Conservation (phyloP, 1,140 invertebrate species). For the Aphelenchoides fujianensis region DNA sequence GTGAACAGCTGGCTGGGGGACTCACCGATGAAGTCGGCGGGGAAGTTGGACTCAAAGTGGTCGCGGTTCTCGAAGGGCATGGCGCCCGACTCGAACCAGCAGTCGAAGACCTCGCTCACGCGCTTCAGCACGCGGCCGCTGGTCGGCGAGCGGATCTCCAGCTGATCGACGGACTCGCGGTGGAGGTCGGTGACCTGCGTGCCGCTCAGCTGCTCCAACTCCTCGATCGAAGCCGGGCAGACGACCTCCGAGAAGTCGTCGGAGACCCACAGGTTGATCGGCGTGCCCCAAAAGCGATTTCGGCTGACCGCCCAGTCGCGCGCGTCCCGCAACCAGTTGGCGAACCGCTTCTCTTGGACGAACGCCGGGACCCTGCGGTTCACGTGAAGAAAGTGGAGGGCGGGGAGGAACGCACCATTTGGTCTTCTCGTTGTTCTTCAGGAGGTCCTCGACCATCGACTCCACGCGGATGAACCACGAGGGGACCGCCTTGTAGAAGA, state of each 20-base stretch:
- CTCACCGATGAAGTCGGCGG: slow-evolving; percentile 99
- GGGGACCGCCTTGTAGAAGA: slow-evolving; percentile 95
- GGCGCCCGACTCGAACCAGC: slow-evolving; percentile 99
- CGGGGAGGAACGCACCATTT: slow-evolving; percentile 76
- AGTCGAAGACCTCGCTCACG: slow-evolving; percentile 94
- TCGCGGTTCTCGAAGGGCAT: slow-evolving; percentile 89
- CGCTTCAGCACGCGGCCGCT: slow-evolving; percentile 79
- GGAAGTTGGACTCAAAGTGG: slow-evolving; percentile 88
- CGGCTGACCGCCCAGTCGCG: slow-evolving; percentile 95
- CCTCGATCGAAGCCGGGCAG: slow-evolving; percentile 87
- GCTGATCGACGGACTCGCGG: slow-evolving; percentile 84
- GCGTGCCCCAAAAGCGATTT: slow-evolving; percentile 98
- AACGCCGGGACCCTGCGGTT: slow-evolving; percentile 83
- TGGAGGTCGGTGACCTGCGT: slow-evolving; percentile 83
- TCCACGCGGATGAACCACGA: slow-evolving; percentile 98
- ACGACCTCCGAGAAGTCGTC: slow-evolving; percentile 87
- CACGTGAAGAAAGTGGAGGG: no score
- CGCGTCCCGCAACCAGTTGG: slow-evolving; percentile 94
- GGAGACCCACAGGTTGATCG: slow-evolving; percentile 95
- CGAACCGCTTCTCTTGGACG: slow-evolving; percentile 96
- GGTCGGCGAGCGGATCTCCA: slow-evolving; percentile 89
- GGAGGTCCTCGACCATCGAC: slow-evolving; percentile 76
- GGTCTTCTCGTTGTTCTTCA: slow-evolving; percentile 77
- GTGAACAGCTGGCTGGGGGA: neutral
- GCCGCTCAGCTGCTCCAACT: slow-evolving; percentile 80